Conservation (phyloP, 2,888 invertebrate genomes). For the Lithophane leautieri region DNA sequence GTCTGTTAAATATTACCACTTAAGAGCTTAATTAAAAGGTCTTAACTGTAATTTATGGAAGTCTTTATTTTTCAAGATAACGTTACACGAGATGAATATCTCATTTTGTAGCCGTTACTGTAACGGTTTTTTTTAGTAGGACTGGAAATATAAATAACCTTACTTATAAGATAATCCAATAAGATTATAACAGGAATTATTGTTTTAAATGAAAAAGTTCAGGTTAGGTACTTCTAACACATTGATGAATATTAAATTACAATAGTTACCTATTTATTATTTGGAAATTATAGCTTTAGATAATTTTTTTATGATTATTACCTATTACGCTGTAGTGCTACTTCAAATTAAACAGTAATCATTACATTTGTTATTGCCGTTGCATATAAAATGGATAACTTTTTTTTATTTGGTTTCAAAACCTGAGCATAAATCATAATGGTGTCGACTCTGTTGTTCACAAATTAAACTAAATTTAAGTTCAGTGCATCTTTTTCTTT, state of each 20-base stretch:
- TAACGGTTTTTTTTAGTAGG: not conserved
- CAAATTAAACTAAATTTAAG: too few relatives aligned
- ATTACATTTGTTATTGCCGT: not conserved
- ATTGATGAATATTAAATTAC: not conserved
- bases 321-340: too few relatives aligned
- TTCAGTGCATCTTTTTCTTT: too few relatives aligned
- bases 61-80: slow-evolving; percentile 40
- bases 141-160: not conserved
- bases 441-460: too few relatives aligned
- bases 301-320: not conserved
- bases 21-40: slow-evolving; percentile 45
- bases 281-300: not conserved
- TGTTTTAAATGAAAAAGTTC: too few relatives aligned
- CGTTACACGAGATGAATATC: slow-evolving; percentile 37
- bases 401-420: not conserved
- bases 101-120: not conserved
- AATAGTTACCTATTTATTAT: not conserved
- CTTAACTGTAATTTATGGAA: slow-evolving; percentile 47
- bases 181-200: not conserved
- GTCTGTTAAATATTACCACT: slow-evolving; percentile 30
- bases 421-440: too few relatives aligned
- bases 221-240: not conserved
- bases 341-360: not conserved
- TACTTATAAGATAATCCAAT: not conserved
- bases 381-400: not conserved